Evolutionary conservation across 2,113 vertebrate genomes (phyloP).

Genomic region (Elaphurus davidianus): DNA sequence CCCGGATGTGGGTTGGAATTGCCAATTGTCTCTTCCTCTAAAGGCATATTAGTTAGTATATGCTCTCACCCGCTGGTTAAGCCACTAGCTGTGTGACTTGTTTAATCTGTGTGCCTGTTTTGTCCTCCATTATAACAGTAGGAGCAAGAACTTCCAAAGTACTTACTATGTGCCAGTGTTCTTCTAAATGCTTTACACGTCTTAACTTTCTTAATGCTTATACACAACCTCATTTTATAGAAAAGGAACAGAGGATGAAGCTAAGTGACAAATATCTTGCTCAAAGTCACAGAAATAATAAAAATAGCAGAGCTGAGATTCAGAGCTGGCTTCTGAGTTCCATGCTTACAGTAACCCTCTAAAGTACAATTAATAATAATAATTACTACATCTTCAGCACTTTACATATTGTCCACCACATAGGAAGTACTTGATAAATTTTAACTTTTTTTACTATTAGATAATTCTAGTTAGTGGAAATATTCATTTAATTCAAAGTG

Average conservation of each 20-base stretch:
- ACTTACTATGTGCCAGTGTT: neutral
- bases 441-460: neutral
- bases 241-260: neutral
- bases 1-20: rapidly evolving
- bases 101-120: neutral
- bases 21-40: neutral
- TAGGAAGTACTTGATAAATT: neutral
- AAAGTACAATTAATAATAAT: neutral
- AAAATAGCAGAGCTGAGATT: neutral
- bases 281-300: neutral
- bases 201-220: neutral
- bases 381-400: neutral
- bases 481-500: neutral
- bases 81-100: neutral
- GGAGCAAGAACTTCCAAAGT: neutral
- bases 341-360: neutral
- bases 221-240: neutral
- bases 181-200: neutral
- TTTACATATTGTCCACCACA: neutral
- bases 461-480: neutral
- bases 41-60: neutral
- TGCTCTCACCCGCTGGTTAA: neutral
- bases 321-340: neutral
- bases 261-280: neutral
- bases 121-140: neutral